phyloP scores from a whole-genome alignment of 2,797 vertebrate species.

The Chromis chromis region DNA sequence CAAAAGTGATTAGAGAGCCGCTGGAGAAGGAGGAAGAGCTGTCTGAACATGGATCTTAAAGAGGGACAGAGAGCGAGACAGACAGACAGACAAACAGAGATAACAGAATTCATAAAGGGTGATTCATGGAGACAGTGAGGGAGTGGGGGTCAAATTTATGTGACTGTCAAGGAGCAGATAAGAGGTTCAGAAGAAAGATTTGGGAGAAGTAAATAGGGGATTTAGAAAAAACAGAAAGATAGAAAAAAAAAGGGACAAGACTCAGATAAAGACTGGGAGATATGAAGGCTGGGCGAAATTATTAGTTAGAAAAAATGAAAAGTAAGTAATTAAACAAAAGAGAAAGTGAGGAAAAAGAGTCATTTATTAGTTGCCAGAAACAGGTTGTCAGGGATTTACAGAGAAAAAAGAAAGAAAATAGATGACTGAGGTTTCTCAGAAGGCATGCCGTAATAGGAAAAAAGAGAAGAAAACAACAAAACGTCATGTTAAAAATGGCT shows the following conservation, averaged over 20 bases:
- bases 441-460: conserved; percentile 22
- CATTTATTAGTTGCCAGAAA: conserved; percentile 21
- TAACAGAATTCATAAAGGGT: conserved; percentile 76
- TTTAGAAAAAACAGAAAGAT: conserved; percentile 44
- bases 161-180: conserved; percentile 88
- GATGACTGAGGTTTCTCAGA: conserved; percentile 68
- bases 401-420: conserved; percentile 34
- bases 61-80: conserved; percentile 60
- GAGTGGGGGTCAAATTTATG: conserved; percentile 81
- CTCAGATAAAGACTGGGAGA: conserved; percentile 44
- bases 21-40: conserved; percentile 59
- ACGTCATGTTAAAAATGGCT: conserved; percentile 80
- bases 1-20: conserved; percentile 80
- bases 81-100: conserved; percentile 63
- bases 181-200: conserved; percentile 69
- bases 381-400: conserved; percentile 13
- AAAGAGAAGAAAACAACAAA: conserved; percentile 35
- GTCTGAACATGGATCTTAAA: conserved; percentile 65
- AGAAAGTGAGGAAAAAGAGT: background rate
- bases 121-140: conserved; percentile 77
- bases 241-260: conserved; percentile 50
- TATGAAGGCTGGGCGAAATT: conserved; percentile 26
- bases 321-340: conserved; percentile 26
- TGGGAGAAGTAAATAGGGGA: conserved; percentile 57
- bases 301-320: conserved; percentile 36